phyloP scores from a whole-genome alignment of 2,888 invertebrate genomes.

The Drosophila subquinaria region DNA sequence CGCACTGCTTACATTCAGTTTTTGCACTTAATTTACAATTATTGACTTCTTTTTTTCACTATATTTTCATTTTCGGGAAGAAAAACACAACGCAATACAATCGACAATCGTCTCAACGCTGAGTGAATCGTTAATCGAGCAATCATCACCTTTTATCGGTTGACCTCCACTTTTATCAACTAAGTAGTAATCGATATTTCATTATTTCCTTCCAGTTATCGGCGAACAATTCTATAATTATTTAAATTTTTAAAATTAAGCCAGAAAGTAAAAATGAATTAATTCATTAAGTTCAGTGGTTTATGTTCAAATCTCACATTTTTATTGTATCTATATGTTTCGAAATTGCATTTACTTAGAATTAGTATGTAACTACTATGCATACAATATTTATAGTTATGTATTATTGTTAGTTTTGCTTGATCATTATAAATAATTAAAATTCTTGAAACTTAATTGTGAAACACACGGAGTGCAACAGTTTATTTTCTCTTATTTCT shows the following conservation, averaged over 20 bases:
- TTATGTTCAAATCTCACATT: constrained; percentile 76
- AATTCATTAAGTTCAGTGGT: neutral
- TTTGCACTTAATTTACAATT: constrained; percentile 26
- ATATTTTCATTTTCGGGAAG: constrained; percentile 49
- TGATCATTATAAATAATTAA: constrained; percentile 67
- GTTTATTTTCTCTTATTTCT: constrained; percentile 14
- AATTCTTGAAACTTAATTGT: constrained; percentile 72
- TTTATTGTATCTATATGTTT: constrained; percentile 80
- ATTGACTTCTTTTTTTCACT: constrained; percentile 27
- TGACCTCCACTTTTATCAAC: constrained; percentile 11
- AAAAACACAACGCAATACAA: constrained; percentile 66
- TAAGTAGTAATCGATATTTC: neutral
- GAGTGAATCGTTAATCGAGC: constrained; percentile 24
- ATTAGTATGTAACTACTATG: constrained; percentile 76
- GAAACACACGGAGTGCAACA: constrained; percentile 59
- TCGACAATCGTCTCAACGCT: constrained; percentile 47
- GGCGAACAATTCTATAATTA: neutral
- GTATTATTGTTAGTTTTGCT: constrained; percentile 61
- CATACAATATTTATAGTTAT: constrained; percentile 56
- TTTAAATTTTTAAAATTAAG: neutral
- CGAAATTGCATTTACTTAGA: constrained; percentile 78
- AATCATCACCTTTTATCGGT: constrained; percentile 17
- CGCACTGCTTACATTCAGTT: constrained; percentile 12
- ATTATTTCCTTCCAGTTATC: neutral
- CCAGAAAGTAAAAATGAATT: neutral